phyloP scores from a whole-genome alignment of 2,113 vertebrate genomes.

The Phaethornis superciliosus region DNA sequence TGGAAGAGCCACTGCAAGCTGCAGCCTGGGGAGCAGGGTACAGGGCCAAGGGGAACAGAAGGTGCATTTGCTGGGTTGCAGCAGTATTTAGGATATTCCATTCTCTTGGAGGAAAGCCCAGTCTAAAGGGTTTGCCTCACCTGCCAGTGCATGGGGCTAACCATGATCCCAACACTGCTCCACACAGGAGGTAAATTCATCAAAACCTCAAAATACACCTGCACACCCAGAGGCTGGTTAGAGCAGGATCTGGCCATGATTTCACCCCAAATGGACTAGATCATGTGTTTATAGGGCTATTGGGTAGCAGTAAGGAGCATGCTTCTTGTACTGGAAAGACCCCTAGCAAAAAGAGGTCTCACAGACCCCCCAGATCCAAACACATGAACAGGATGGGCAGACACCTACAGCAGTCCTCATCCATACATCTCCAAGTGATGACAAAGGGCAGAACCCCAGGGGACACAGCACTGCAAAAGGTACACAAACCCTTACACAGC shows the following conservation, averaged over 20 bases:
- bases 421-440: not conserved
- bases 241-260: not conserved
- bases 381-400: not conserved
- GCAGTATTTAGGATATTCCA: accelerated
- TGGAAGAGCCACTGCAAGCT: not conserved
- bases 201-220: not conserved
- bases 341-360: not conserved
- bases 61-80: not conserved
- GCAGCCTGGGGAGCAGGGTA: not conserved
- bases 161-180: accelerated
- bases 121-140: not conserved
- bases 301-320: not conserved
- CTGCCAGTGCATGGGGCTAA: not conserved
- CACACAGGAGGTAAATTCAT: not conserved
- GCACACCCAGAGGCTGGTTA: not conserved
- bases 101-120: not conserved
- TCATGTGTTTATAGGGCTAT: not conserved
- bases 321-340: not conserved
- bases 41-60: not conserved
- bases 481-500: not conserved
- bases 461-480: not conserved
- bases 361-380: not conserved
- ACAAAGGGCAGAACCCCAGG: not conserved
- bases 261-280: not conserved
- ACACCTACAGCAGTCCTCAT: not conserved